Evolutionary conservation across 1,140 invertebrate genomes (phyloP).

Genomic region (Nilaparvata lugens): DNA sequence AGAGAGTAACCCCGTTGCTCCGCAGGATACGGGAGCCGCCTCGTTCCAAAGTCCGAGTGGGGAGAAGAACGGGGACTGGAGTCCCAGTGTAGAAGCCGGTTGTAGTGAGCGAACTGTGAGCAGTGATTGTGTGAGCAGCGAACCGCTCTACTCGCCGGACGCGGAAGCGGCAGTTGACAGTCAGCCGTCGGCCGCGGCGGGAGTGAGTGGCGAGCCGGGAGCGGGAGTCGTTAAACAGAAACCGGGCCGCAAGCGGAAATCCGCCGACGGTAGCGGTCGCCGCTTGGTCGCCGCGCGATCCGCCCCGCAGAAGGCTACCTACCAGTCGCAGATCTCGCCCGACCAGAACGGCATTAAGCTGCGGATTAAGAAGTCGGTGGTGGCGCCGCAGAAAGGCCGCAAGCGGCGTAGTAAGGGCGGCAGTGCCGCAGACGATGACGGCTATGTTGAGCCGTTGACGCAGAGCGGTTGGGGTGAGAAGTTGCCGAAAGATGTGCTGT

Average conservation of each 20-base stretch:
- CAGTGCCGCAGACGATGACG: conserved; percentile 9
- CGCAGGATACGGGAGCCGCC: background rate
- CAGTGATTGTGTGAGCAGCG: conserved; percentile 28
- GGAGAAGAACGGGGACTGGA: conserved; percentile 25
- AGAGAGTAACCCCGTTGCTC: background rate
- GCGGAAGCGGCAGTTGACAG: background rate
- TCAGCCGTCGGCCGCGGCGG: background rate
- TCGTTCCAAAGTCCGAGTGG: conserved; percentile 12
- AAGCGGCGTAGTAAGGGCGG: conserved; percentile 25
- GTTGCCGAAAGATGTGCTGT: conserved; percentile 54
- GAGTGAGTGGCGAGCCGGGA: background rate
- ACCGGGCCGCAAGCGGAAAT: conserved; percentile 24
- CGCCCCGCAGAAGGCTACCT: conserved; percentile 34
- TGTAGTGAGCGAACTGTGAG: conserved; percentile 27
- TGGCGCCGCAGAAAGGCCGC: conserved; percentile 23
- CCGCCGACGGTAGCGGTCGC: background rate
- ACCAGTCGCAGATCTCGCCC: conserved; percentile 47
- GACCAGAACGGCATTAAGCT: conserved; percentile 52
- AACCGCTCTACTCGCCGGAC: conserved; percentile 26
- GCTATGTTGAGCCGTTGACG: conserved; percentile 36
- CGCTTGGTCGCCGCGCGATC: conserved; percentile 12
- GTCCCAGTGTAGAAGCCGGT: conserved; percentile 18
- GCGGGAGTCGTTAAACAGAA: background rate
- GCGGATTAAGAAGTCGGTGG: conserved; percentile 47
- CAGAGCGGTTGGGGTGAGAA: conserved; percentile 47